These are phyloP conservation scores for Patiria pectinifera DNA, from an alignment of 53 echinoderm and acorn worm species.

Conservation along the genomic window DNA sequence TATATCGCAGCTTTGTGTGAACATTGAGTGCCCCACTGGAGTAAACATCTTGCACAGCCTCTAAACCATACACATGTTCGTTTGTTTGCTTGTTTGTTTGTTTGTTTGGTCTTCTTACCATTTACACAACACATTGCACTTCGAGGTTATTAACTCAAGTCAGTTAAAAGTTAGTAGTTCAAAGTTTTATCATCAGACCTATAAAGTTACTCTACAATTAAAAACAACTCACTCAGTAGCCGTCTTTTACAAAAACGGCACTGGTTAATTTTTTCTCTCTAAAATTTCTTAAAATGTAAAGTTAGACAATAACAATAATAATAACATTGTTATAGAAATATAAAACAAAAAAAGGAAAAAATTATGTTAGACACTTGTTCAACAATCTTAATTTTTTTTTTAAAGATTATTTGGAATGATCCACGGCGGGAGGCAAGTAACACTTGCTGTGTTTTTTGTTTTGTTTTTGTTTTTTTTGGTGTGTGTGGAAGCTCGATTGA, in stretches of 20 bases:
- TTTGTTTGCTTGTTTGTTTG: not conserved
- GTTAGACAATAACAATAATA: constrained; percentile 48
- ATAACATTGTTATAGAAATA: constrained; percentile 50
- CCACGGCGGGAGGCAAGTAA: constrained; percentile 67
- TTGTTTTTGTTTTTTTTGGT: constrained; percentile 6
- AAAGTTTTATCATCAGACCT: constrained; percentile 47
- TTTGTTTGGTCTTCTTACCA: constrained; percentile 73
- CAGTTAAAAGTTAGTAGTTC: constrained; percentile 61
- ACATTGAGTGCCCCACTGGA: constrained; percentile 40
- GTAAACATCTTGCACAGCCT: constrained; percentile 66
- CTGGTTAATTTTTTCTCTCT: not conserved
- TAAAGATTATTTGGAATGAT: constrained; percentile 82
- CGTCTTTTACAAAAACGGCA: constrained; percentile 61
- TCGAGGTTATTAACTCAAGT: constrained; percentile 46
- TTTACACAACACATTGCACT: constrained; percentile 78
- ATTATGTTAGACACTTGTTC: constrained; percentile 60
- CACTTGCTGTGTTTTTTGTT: constrained; percentile 43
- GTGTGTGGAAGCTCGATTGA: constrained; percentile 55
- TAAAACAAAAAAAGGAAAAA: constrained; percentile 54
- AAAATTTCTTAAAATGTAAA: constrained; percentile 55
- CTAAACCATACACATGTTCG: constrained; percentile 58
- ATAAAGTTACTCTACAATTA: constrained; percentile 62
- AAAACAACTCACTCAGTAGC: constrained; percentile 43
- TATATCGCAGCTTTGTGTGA: constrained; percentile 7
- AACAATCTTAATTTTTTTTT: constrained; percentile 55